Evolutionary conservation across 2,888 invertebrate genomes (phyloP).

Genomic region (Arctia plantaginis): DNA sequence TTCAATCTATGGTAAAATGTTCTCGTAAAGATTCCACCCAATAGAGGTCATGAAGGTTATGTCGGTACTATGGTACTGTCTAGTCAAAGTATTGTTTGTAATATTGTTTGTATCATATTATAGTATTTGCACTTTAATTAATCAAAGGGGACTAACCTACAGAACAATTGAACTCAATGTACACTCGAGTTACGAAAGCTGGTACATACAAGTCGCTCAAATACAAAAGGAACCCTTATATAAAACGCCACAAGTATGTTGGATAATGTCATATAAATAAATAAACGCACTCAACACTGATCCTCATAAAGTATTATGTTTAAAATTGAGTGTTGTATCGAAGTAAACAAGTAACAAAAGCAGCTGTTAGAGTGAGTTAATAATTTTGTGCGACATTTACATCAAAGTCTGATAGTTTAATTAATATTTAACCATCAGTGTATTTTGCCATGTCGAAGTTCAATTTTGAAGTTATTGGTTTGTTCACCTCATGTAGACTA

Average conservation of each 20-base stretch:
- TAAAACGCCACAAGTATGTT: conserved; percentile 43
- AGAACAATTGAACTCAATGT: conserved; percentile 42
- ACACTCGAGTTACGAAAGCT: conserved; percentile 34
- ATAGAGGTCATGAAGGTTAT: conserved; percentile 70
- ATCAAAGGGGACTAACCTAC: conserved; percentile 64
- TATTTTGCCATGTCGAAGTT: conserved; percentile 41
- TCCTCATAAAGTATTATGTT: conserved; percentile 37
- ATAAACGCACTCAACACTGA: conserved; percentile 23
- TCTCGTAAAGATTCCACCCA: conserved; percentile 71
- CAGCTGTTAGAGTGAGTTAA: conserved; percentile 47
- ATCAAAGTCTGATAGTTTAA: conserved; percentile 50
- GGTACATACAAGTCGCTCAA: conserved; percentile 43
- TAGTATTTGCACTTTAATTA: conserved; percentile 72
- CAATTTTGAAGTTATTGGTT: conserved; percentile 39
- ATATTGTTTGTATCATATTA: conserved; percentile 78
- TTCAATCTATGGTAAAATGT: conserved; percentile 60
- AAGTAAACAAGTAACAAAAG: conserved; percentile 26
- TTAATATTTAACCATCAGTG: conserved; percentile 34
- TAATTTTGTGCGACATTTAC: conserved; percentile 35
- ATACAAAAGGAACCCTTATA: conserved; percentile 25
- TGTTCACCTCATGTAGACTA: conserved; percentile 65
- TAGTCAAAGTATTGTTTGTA: conserved; percentile 83
- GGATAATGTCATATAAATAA: conserved; percentile 36
- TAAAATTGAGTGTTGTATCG: conserved; percentile 47
- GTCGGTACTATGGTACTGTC: conserved; percentile 83